Evolutionary conservation across 2,797 vertebrate genomes (phyloP), one percentile per base, ranked within the genome.

Genomic region (Cirrhinus molitorella): DNA sequence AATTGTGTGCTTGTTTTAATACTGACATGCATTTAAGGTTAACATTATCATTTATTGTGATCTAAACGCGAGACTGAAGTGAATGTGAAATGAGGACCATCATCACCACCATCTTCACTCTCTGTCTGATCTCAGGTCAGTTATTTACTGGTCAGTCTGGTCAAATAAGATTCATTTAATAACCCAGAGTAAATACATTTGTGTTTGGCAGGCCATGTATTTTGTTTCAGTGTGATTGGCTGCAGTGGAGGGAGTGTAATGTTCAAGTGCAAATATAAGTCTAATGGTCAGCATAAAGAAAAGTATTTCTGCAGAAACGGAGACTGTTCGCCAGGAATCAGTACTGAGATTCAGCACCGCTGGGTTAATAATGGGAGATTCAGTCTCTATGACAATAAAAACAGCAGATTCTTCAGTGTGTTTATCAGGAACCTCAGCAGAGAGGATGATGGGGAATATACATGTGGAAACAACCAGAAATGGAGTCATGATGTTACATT

Each of bases 101-200:
- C 23, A 28, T 49, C 70, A 6, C 5, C 70, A 31, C 10, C 43
- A 5, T 5, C 43, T 2, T 28, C 68, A 49, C 45, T 19, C 14
- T 73, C 19, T 53, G 47, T 19, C 71, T 73, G 71, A 53, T 73
- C 25, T 73, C 71, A 73, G 71, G 71, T 73, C 49, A 73, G 71
- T 71, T 49, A 23, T 49, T 28, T 13, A 28, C n/a, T 28, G 43
- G 43, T 13, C 14, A 28, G n/a, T 13, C 14, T 49, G n/a, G 43
- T 1, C 12, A 21, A 17, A 23, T 16, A 47, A 16, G 1, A 40
- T 43, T n/a, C n/a, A 23, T 67, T 47, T 23, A 70, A 70, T 70
- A 45, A 47, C 67, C 43, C 40, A 25, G 43, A 47, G 67, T 14
- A 45, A 25, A 25, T 70, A 4, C 17, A 17, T 43, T 16, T n/a